These are phyloP conservation scores for Rafetus swinhoei DNA, from an alignment of 2,113 vertebrate species.

Conservation along the genomic window DNA sequence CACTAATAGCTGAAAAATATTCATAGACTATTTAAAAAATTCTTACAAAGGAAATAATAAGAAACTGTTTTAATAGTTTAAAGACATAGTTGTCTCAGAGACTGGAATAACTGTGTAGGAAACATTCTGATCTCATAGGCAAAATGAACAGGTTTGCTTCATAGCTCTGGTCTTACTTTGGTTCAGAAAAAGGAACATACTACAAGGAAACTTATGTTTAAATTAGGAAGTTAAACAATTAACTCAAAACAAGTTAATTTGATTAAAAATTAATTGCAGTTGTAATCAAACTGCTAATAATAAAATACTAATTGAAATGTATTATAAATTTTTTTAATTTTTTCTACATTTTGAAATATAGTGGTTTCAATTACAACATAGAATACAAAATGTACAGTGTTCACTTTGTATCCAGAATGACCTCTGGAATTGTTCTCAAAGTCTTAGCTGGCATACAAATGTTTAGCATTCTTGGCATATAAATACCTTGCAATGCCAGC, in stretches of 20 bases:
- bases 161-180: background rate
- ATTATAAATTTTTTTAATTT: background rate
- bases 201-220: slow-evolving; percentile 52
- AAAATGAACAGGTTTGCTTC: background rate
- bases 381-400: no score
- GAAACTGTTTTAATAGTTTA: background rate
- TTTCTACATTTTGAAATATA: no score
- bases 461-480: no score
- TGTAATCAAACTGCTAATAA: no score
- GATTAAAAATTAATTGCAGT: no score
- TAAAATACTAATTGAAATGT: no score
- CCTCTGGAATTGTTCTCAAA: no score
- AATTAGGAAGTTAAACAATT: background rate
- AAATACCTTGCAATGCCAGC: no score
- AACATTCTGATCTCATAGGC: background rate
- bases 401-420: no score
- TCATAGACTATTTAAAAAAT: background rate
- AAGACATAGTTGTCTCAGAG: background rate
- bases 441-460: no score
- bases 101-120: background rate
- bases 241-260: no score
- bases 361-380: no score
- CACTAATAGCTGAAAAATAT: background rate
- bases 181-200: background rate
- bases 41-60: background rate